Evolutionary conservation across 1,140 invertebrate species (phyloP).

Genomic region (Zaprionus tsacasi): DNA sequence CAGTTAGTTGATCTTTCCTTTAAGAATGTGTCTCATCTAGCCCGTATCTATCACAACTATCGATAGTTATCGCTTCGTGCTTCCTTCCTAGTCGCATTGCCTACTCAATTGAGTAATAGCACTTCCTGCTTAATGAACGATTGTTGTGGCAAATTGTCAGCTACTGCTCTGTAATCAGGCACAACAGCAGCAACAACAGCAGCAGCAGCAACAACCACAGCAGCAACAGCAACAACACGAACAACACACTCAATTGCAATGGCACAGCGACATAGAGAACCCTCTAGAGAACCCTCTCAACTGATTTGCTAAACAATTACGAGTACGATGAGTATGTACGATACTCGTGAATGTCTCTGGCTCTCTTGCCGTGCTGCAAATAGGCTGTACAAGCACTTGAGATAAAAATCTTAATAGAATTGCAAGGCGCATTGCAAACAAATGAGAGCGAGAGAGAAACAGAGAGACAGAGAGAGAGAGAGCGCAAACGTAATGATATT

Average conservation of each 20-base stretch:
- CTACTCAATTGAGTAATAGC: slow-evolving; percentile 34
- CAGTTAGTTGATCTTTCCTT: too few relatives aligned
- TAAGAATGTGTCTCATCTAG: too few relatives aligned
- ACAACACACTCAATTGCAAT: slow-evolving; percentile 34
- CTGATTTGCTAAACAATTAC: slow-evolving; percentile 80
- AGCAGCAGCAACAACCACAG: slow-evolving; percentile 40
- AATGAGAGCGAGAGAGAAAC: slow-evolving; percentile 12
- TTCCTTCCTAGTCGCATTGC: neutral
- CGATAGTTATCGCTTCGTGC: neutral
- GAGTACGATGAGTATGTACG: slow-evolving; percentile 39
- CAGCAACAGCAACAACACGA: slow-evolving; percentile 34
- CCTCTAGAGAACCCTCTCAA: slow-evolving; percentile 49
- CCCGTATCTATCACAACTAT: slow-evolving; percentile 6
- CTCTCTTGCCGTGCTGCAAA: slow-evolving; percentile 64
- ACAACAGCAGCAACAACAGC: slow-evolving; percentile 41
- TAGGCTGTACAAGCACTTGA: slow-evolving; percentile 76
- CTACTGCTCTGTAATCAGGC: slow-evolving; percentile 75
- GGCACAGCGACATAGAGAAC: slow-evolving; percentile 34
- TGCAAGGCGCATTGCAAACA: slow-evolving; percentile 74
- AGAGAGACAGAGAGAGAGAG: neutral
- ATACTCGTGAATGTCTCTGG: slow-evolving; percentile 1
- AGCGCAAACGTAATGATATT: slow-evolving; percentile 73
- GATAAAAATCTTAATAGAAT: slow-evolving; percentile 81
- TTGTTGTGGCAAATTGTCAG: slow-evolving; percentile 71
- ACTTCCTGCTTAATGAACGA: slow-evolving; percentile 34